A percentile compares a stretch with the other conserved stretches of the same genome.
These are phyloP conservation scores for Melanotaenia trifasciata DNA, from an alignment of 2,797 vertebrate species.

Conservation along the genomic window DNA sequence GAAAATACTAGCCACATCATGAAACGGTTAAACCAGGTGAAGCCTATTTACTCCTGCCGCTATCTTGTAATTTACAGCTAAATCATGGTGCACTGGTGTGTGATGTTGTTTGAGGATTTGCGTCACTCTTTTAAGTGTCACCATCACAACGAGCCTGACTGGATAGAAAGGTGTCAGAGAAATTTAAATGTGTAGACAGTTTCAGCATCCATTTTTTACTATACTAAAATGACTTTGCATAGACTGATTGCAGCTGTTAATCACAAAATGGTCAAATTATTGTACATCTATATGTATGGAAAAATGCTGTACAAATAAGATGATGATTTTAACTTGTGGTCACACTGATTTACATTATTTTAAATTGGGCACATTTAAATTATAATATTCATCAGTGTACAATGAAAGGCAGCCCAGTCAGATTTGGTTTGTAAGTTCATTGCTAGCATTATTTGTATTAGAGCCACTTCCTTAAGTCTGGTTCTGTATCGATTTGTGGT, in stretches of 20 bases:
- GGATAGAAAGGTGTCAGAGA: background rate
- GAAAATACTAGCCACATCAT: background rate
- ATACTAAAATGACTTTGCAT: background rate
- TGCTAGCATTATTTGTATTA: constrained; percentile 33
- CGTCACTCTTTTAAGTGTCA: background rate
- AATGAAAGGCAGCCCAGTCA: constrained; percentile 41
- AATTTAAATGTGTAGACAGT: background rate
- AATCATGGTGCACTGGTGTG: background rate
- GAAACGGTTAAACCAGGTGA: background rate
- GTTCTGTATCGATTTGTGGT: constrained; percentile 55
- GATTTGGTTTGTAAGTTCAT: constrained; percentile 55
- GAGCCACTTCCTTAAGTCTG: constrained; percentile 24
- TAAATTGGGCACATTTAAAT: constrained; percentile 31
- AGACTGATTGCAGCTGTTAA: background rate
- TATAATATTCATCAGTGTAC: constrained; percentile 30
- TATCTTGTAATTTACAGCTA: background rate
- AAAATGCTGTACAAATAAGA: background rate
- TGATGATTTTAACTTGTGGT: background rate
- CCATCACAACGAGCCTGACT: background rate
- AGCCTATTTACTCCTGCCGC: background rate
- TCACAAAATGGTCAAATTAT: background rate
- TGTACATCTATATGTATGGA: background rate
- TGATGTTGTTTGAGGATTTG: background rate
- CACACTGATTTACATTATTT: background rate
- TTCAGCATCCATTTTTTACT: background rate